These are phyloP conservation scores for Nesoenas mayeri DNA, from an alignment of 2,113 vertebrate species.

Conservation along the genomic window DNA sequence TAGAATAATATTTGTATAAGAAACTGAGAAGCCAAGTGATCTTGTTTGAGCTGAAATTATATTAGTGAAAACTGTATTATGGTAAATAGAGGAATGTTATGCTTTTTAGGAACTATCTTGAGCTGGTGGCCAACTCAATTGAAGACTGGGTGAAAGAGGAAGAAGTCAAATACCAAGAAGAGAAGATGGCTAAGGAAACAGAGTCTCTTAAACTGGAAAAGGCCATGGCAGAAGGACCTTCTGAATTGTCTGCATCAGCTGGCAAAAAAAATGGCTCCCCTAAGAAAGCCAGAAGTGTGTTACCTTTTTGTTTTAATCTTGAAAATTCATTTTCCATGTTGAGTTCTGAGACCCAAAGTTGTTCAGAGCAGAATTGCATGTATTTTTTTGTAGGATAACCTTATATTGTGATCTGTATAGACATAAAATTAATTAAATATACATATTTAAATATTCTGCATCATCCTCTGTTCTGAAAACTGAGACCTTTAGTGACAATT, in stretches of 20 bases:
- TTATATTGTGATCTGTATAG: not conserved
- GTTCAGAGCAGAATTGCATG: not conserved
- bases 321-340: not conserved
- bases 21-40: not conserved
- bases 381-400: not conserved
- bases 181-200: conserved; percentile 63
- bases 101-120: conserved; percentile 82
- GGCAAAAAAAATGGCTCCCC: not conserved
- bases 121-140: conserved; percentile 82
- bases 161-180: conserved; percentile 78
- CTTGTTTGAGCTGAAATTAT: not conserved
- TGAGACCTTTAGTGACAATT: not conserved
- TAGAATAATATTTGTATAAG: not conserved
- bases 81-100: not conserved
- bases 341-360: not conserved
- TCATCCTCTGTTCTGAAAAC: not conserved
- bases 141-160: conserved; percentile 83
- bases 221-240: not conserved
- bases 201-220: not conserved
- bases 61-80: not conserved
- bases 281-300: conserved; percentile 56
- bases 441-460: not conserved
- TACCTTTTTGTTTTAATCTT: not conserved
- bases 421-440: not conserved
- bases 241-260: not conserved